phyloP scores from a whole-genome alignment of 2,888 invertebrate species.

The Vanessa cardui region DNA sequence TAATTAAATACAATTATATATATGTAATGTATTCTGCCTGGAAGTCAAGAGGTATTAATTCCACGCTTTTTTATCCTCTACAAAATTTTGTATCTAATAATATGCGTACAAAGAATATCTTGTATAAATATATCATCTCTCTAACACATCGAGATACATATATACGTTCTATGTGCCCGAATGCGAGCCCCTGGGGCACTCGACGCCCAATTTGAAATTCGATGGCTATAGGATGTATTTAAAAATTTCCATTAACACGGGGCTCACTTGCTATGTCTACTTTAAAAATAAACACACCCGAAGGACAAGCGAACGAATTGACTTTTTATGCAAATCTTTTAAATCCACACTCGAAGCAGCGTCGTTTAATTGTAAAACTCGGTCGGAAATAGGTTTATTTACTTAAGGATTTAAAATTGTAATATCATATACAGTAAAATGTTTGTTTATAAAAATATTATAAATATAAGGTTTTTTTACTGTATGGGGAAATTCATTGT shows the following conservation, averaged over 20 bases:
- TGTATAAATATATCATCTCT: too few species aligned
- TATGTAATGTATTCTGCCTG: too few species aligned
- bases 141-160: too few species aligned
- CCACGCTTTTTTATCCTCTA: too few species aligned
- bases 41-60: too few species aligned
- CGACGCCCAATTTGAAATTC: neutral
- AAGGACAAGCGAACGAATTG: conserved; percentile 9
- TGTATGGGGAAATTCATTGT: too few species aligned
- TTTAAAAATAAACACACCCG: neutral
- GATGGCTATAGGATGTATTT: neutral
- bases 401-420: neutral
- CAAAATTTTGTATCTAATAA: too few species aligned
- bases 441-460: neutral
- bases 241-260: neutral
- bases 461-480: neutral
- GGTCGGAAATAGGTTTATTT: neutral
- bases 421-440: neutral
- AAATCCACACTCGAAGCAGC: conserved; percentile 1
- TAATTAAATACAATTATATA: too few species aligned
- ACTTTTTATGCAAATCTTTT: conserved; percentile 12
- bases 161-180: too few species aligned
- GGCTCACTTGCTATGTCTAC: too few species aligned
- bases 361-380: neutral
- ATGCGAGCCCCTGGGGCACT: too few species aligned
- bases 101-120: too few species aligned